Percentiles rank a stretch among this genome's conserved stretches.
phyloP scores from a whole-genome alignment of 2,113 vertebrate genomes.

The Psephotus haematonotus region DNA sequence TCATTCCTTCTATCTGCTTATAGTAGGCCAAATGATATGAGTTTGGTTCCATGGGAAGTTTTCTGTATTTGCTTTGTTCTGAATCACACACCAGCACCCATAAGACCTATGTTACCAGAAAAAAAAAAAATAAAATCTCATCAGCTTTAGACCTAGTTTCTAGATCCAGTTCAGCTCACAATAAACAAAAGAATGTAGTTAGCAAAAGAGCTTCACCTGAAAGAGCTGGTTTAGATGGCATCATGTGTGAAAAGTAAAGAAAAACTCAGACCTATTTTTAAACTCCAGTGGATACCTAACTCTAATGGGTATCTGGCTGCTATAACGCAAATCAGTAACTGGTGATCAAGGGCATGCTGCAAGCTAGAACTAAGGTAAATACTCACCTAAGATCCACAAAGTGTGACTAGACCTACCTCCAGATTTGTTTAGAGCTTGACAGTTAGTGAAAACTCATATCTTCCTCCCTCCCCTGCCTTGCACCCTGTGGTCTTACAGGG shows the following conservation, averaged over 20 bases:
- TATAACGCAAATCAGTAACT: not conserved
- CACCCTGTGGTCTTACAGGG: not conserved
- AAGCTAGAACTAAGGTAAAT: not conserved
- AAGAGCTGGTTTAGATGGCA: not conserved
- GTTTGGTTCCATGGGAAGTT: not conserved
- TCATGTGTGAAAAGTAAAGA: not conserved
- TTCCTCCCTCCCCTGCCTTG: not conserved
- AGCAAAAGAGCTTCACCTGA: not conserved
- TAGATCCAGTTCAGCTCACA: not conserved
- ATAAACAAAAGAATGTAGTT: not conserved
- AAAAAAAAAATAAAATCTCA: not conserved
- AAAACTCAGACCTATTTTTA: not conserved
- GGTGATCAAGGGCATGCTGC: not conserved
- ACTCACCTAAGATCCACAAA: not conserved
- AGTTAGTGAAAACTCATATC: not conserved
- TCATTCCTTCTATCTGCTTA: not conserved
- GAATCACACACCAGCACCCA: not conserved
- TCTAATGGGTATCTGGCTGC: not conserved
- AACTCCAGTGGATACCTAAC: not conserved
- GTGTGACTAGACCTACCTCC: not conserved
- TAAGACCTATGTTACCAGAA: not conserved
- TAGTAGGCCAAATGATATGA: not conserved
- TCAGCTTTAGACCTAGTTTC: not conserved
- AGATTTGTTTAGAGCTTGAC: not conserved
- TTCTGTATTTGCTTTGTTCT: not conserved